phyloP scores from a whole-genome alignment of 2,797 vertebrate genomes.

The Helarctos malayanus region DNA sequence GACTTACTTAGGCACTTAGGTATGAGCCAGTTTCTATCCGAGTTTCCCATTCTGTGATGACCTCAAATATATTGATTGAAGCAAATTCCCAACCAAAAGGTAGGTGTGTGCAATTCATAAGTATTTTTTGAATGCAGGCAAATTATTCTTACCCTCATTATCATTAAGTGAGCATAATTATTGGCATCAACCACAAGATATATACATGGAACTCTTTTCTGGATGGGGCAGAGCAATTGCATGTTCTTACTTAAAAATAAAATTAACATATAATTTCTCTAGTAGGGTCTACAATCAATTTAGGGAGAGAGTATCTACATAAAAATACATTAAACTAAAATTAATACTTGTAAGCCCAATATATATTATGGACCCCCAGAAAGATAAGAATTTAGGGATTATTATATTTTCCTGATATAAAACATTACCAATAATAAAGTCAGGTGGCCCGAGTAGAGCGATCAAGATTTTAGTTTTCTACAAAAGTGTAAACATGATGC shows the following conservation, averaged over 20 bases:
- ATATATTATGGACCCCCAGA: not conserved
- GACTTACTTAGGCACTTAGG: not conserved
- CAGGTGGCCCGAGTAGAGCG: not conserved
- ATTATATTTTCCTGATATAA: not conserved
- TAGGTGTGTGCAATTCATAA: not conserved
- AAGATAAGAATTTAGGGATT: not conserved
- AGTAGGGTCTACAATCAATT: not conserved
- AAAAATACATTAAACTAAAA: not conserved
- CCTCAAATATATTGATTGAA: not conserved
- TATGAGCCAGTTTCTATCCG: not conserved
- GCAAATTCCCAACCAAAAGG: not conserved
- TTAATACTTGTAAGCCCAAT: not conserved
- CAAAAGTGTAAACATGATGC: not conserved
- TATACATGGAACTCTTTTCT: not conserved
- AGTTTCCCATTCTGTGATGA: not conserved
- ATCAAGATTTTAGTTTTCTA: not conserved
- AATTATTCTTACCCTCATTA: not conserved
- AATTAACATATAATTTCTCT: not conserved
- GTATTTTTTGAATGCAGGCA: not conserved
- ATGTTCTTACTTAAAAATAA: slow-evolving; percentile 11
- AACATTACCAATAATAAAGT: not conserved
- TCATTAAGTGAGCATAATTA: not conserved
- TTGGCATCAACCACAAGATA: not conserved
- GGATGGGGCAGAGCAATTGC: not conserved
- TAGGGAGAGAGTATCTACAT: not conserved